Base-by-base conservation (phyloP, 2,888 invertebrate genomes). In the Phlogophora meticulosa region DNA sequence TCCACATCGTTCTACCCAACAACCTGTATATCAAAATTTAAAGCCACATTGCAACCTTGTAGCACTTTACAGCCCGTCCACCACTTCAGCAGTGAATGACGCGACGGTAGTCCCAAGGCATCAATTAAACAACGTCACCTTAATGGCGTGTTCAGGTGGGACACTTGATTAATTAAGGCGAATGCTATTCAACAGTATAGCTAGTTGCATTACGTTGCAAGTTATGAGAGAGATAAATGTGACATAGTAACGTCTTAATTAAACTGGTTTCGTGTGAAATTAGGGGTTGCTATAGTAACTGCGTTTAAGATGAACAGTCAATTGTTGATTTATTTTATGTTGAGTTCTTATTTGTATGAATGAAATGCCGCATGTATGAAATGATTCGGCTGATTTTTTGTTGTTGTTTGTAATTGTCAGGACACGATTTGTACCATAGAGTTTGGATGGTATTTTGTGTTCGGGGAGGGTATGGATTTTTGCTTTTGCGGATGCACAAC, bases 91-190 rank as follows among this genome's bases (percentile, higher is more conserved):
- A 36, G 1, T 32, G n/a, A 48, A 64, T 49, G 28, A 40, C 40
- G 34, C 24, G 22, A 22, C n/a, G 36, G 22, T 11, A 40, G 22
- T 70, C 73, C 52, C 77, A 20, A 22, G 45, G 17, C 63, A 49
- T 45, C 55, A 63, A 71, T 71, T 71, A 58, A 71, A 71, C 58
- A 63, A 24, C 70, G 61, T 49, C 45, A 22, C 58, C 20, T 63
- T 63, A 71, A 71, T 49, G 45, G 62, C 36, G 45, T 53, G 58
- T 71, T 63, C 57, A 73, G 72, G 53, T 71, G 72, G 32, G 46
- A 46, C 75, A 52, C 22, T 49, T 58, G 63, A 73, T 71, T 63
- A 63, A 73, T 76, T 58, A 71, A 36, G 13, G 40, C 15, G 36
- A 38, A 53, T 51, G n/a, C 49, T 48, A 55, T 73, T 55, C 56